Conservation (phyloP, 1,140 invertebrate genomes). For the Pseudobourletiella spinata region DNA sequence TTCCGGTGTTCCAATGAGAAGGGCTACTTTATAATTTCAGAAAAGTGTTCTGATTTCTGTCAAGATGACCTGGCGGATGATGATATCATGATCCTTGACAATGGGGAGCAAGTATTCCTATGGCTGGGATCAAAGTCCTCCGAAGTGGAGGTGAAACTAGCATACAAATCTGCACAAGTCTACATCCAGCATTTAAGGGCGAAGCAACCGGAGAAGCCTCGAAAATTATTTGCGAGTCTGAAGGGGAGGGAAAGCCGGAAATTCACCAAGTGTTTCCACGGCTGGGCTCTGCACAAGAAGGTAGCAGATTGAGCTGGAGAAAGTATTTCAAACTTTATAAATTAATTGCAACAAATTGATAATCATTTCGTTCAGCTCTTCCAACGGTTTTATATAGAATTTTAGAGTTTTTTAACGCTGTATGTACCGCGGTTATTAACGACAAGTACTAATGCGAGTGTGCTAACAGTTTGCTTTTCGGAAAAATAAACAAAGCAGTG, state of each 20-base stretch:
- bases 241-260: conserved; percentile 92
- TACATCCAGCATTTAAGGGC: conserved; percentile 96
- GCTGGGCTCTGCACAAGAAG: conserved; percentile 74
- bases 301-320: conserved; percentile 57
- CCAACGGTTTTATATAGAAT: conserved; percentile 1
- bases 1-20: conserved; percentile 99
- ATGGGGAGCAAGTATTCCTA: conserved; percentile 93
- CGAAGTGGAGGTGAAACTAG: conserved; percentile 97
- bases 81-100: conserved; percentile 99
- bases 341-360: too few species aligned
- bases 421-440: background rate
- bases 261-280: conserved; percentile 98
- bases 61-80: conserved; percentile 99
- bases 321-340: too few species aligned
- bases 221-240: conserved; percentile 91
- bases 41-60: conserved; percentile 99
- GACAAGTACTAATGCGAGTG: background rate
- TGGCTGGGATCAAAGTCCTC: conserved; percentile 94
- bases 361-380: background rate
- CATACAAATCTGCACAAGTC: conserved; percentile 96
- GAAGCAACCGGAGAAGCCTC: conserved; percentile 82
- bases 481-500: background rate
- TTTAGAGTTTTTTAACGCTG: background rate
- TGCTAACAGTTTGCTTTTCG: background rate
- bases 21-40: conserved; percentile 97